Evolutionary conservation across 2,797 vertebrate species (phyloP).

Genomic region (Anguilla pacifica): DNA sequence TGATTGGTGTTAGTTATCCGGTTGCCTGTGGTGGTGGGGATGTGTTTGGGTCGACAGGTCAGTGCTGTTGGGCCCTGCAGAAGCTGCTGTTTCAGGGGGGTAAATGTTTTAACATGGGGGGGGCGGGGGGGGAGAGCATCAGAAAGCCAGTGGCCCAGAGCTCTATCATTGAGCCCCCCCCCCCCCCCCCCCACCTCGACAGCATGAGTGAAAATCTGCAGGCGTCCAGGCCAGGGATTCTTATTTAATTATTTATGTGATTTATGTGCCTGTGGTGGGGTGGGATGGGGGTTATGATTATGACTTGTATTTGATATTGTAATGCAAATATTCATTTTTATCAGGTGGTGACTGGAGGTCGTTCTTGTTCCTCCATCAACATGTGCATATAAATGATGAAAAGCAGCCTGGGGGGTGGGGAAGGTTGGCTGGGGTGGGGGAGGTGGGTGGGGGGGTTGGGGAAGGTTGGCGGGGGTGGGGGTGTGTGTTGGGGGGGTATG

Average conservation of each 20-base stretch:
- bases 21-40: neutral
- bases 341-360: neutral
- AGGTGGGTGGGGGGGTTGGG: too few species aligned
- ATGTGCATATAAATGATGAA: conserved; percentile 1
- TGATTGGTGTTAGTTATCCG: too few species aligned
- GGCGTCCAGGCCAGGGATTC: neutral
- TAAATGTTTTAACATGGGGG: neutral
- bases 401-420: neutral
- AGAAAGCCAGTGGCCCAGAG: neutral
- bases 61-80: neutral
- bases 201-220: neutral
- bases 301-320: neutral
- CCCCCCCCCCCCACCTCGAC: neutral
- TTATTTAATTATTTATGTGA: neutral
- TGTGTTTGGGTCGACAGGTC: neutral
- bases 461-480: neutral
- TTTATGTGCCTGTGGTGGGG: neutral
- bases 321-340: neutral
- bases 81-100: neutral
- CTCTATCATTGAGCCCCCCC: neutral
- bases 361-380: neutral
- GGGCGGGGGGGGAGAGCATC: too few species aligned
- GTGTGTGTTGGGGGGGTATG: neutral
- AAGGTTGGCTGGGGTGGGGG: too few species aligned
- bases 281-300: neutral